These are phyloP conservation scores for Nannobrachium achirus DNA, from an alignment of 2,113 vertebrate genomes.

Conservation along the genomic window DNA sequence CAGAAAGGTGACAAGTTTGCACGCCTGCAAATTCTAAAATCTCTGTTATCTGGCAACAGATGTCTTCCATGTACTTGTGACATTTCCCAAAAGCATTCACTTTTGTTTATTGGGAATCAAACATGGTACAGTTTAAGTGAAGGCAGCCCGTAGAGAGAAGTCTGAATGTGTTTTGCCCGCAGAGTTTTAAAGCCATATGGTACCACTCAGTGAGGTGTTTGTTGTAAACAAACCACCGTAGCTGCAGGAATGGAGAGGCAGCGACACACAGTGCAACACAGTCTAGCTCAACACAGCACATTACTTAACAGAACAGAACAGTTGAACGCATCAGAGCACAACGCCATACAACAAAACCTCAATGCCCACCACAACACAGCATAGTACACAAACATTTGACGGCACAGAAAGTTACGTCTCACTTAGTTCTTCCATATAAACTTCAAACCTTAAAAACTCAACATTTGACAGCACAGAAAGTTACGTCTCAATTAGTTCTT, in stretches of 20 bases:
- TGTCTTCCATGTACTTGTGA: too few species aligned
- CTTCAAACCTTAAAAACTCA: too few species aligned
- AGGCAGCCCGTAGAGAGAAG: neutral
- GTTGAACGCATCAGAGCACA: too few species aligned
- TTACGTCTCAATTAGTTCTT: neutral
- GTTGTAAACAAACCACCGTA: slow-evolving; percentile 45
- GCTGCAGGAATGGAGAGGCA: slow-evolving; percentile 28
- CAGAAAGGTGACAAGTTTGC: too few species aligned
- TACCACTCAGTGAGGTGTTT: slow-evolving; percentile 53
- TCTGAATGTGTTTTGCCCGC: slow-evolving; percentile 21
- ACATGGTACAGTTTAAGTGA: neutral
- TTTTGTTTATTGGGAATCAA: neutral
- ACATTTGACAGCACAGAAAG: neutral
- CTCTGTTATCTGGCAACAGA: too few species aligned
- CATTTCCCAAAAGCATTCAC: too few species aligned
- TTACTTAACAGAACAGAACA: too few species aligned
- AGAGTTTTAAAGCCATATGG: slow-evolving; percentile 35
- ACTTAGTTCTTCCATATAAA: neutral
- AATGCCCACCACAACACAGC: too few species aligned
- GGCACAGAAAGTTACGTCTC: neutral
- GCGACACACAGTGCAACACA: slow-evolving; percentile 2
- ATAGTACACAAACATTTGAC: too few species aligned
- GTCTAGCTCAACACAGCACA: too few species aligned
- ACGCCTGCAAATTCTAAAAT: too few species aligned
- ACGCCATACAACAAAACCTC: too few species aligned